Conservation (phyloP, 2,888 invertebrate genomes). For the Morinoia aosen region DNA sequence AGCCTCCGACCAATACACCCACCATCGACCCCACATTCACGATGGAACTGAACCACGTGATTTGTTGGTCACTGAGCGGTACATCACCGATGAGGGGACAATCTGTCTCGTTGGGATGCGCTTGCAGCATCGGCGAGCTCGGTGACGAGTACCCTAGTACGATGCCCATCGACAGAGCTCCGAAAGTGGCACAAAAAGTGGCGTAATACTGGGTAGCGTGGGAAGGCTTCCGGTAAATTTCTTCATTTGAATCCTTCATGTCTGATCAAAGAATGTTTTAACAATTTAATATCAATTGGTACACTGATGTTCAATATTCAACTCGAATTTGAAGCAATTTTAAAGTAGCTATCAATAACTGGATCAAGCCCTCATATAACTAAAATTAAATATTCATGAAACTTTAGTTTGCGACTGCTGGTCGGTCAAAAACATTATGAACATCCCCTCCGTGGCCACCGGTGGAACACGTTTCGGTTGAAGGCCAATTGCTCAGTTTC, state of each 20-base stretch:
- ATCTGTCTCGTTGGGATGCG: neutral
- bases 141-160: constrained; percentile 58
- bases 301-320: no score
- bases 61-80: constrained; percentile 27
- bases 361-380: no score
- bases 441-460: no score
- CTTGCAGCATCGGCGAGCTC: constrained; percentile 13
- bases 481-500: no score
- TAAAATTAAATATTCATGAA: no score
- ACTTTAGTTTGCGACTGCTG: no score
- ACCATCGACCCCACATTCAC: constrained; percentile 56
- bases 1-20: constrained; percentile 54
- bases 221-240: neutral
- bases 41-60: constrained; percentile 56
- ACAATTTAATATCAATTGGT: no score
- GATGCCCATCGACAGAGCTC: constrained; percentile 59
- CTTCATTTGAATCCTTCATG: neutral
- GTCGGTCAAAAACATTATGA: no score
- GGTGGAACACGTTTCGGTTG: no score
- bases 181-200: constrained; percentile 53
- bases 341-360: no score
- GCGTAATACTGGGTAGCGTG: constrained; percentile 53
- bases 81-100: neutral
- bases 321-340: no score
- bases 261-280: no score